A percentile compares a stretch with the other conserved stretches of the same genome.
Conservation (phyloP, 2,797 vertebrate species). For the Macroramphosus scolopax region DNA sequence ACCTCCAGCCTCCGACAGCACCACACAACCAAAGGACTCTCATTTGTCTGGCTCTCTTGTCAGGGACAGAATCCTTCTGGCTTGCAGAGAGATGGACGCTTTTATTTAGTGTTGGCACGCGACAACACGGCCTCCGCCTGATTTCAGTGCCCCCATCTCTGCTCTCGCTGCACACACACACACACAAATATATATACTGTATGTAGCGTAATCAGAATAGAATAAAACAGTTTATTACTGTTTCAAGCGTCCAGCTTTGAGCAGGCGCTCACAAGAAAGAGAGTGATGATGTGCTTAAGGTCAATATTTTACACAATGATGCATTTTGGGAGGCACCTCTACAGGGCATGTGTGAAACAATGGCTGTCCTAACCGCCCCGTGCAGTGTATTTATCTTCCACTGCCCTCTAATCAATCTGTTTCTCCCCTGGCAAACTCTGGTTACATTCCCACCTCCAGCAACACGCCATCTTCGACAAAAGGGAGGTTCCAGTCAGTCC, state of each 20-base stretch:
- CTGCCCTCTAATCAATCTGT: slow-evolving; percentile 87
- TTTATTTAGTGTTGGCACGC: slow-evolving; percentile 84
- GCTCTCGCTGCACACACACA: slow-evolving; percentile 63
- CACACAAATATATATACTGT: slow-evolving; percentile 34
- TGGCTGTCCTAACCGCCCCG: slow-evolving; percentile 89
- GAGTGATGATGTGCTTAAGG: slow-evolving; percentile 92
- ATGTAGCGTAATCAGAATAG: slow-evolving; percentile 59
- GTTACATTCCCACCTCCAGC: slow-evolving; percentile 75
- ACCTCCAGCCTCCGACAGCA: no score
- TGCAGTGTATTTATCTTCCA: slow-evolving; percentile 88
- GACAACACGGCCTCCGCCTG: no score
- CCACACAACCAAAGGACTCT: no score
- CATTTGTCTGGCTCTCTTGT: slow-evolving; percentile 85
- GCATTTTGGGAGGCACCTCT: slow-evolving; percentile 89
- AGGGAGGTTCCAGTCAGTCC: slow-evolving; percentile 70
- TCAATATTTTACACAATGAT: slow-evolving; percentile 95
- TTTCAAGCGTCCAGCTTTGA: slow-evolving; percentile 85
- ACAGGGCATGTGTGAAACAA: slow-evolving; percentile 87
- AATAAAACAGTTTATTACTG: slow-evolving; percentile 83
- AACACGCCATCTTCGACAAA: slow-evolving; percentile 79
- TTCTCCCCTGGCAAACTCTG: slow-evolving; percentile 76
- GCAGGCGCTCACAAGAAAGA: slow-evolving; percentile 84
- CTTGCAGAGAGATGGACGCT: slow-evolving; percentile 78
- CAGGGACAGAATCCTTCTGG: slow-evolving; percentile 79
- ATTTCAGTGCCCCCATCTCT: slow-evolving; percentile 73